Evolutionary conservation across 2,888 invertebrate genomes (phyloP).

Genomic region (Melangyna quadrimaculata): DNA sequence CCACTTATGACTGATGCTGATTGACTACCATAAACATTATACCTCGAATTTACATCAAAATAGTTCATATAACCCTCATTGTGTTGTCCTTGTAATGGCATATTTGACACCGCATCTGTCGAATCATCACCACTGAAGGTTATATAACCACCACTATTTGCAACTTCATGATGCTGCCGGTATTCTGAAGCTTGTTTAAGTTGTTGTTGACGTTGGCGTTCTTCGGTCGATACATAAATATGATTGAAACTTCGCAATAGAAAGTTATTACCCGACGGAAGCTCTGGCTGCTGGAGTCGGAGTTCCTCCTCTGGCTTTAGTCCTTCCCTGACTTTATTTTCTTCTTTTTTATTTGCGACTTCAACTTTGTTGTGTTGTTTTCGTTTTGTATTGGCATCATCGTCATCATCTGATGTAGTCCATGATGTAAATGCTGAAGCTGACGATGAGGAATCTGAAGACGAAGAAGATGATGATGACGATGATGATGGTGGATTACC

Average conservation of each 20-base stretch:
- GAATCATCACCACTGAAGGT: conserved; percentile 46
- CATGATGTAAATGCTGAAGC: conserved; percentile 45
- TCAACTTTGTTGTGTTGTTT: neutral
- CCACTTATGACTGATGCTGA: neutral
- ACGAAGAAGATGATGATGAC: conserved; percentile 42
- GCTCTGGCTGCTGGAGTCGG: conserved; percentile 38
- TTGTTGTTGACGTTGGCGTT: conserved; percentile 66
- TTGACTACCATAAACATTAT: conserved; percentile 18
- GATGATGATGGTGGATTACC: conserved; percentile 45
- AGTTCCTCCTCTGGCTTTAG: neutral
- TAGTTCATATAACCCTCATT: conserved; percentile 74
- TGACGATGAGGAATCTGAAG: conserved; percentile 46
- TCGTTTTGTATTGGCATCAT: conserved; percentile 2
- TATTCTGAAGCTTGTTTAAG: conserved; percentile 31
- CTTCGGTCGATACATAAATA: conserved; percentile 73
- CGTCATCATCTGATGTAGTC: conserved; percentile 50
- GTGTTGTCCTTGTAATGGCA: conserved; percentile 68
- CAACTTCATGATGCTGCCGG: conserved; percentile 1
- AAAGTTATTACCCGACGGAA: conserved; percentile 75
- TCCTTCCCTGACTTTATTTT: neutral
- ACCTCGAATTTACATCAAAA: conserved; percentile 72
- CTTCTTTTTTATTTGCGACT: conserved; percentile 3
- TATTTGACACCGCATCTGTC: conserved; percentile 50
- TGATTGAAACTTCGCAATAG: conserved; percentile 77
- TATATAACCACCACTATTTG: conserved; percentile 36